Percentiles rank a stretch among this genome's conserved stretches.
Conservation (phyloP, 2,113 vertebrate genomes). For the Grus americana region DNA sequence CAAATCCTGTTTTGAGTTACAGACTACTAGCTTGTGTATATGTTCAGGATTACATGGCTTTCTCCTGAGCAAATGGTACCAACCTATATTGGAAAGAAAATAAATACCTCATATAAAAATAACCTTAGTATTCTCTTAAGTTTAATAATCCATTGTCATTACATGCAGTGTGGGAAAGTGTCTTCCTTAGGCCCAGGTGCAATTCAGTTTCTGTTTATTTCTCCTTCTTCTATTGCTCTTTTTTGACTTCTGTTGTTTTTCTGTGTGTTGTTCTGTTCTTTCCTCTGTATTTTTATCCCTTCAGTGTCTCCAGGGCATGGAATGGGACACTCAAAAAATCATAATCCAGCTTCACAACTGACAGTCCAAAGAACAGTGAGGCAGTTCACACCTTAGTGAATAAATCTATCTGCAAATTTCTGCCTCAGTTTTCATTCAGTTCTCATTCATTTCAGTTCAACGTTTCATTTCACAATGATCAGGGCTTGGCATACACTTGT, state of each 20-base stretch:
- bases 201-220: not conserved
- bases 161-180: not conserved
- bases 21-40: not conserved
- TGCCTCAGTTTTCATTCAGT: not conserved
- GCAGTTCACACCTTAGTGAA: not conserved
- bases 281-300: not conserved
- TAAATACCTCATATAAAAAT: not conserved
- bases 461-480: not conserved
- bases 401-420: not conserved
- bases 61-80: not conserved
- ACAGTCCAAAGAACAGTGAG: not conserved
- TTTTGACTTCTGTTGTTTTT: not conserved
- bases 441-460: not conserved
- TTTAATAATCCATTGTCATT: not conserved
- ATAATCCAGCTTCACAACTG: not conserved
- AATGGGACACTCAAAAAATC: not conserved
- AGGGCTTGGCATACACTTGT: not conserved
- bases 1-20: not conserved
- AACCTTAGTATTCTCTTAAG: not conserved
- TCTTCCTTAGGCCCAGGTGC: not conserved
- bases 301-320: not conserved
- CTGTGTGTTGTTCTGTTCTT: not conserved
- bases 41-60: not conserved
- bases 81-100: not conserved
- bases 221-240: not conserved